Evolutionary conservation across 2,797 vertebrate species (phyloP).

Genomic region (Neopelma chrysocephalum): DNA sequence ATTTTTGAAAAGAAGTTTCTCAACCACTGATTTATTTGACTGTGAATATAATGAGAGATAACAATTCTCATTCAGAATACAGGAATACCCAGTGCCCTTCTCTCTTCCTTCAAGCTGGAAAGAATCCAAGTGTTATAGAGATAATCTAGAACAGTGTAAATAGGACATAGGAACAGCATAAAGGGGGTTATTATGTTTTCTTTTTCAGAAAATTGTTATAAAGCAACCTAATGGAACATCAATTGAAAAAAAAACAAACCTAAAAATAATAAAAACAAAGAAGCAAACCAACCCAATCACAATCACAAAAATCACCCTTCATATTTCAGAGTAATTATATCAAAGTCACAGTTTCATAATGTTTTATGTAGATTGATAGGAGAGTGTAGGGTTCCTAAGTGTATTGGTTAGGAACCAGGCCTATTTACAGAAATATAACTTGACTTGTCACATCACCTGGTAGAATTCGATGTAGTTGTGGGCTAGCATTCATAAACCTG

Average conservation of each 20-base stretch:
- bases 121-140: not conserved
- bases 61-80: not conserved
- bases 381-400: not conserved
- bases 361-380: not conserved
- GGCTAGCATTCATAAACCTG: not conserved
- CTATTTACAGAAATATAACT: not conserved
- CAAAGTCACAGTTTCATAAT: not conserved
- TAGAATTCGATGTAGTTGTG: not conserved
- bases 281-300: not conserved
- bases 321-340: not conserved
- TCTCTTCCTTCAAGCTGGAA: not conserved
- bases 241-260: not conserved
- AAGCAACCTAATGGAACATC: not conserved
- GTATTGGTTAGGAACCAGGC: not conserved
- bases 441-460: not conserved
- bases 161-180: not conserved
- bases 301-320: fast-evolving
- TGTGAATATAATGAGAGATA: not conserved
- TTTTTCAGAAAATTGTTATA: not conserved
- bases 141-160: not conserved
- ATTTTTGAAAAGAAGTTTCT: not conserved
- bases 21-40: not conserved
- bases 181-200: fast-evolving
- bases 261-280: not conserved
- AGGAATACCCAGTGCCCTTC: not conserved